phyloP scores from a whole-genome alignment of 2,797 vertebrate genomes.

The Pogonophryne albipinna region DNA sequence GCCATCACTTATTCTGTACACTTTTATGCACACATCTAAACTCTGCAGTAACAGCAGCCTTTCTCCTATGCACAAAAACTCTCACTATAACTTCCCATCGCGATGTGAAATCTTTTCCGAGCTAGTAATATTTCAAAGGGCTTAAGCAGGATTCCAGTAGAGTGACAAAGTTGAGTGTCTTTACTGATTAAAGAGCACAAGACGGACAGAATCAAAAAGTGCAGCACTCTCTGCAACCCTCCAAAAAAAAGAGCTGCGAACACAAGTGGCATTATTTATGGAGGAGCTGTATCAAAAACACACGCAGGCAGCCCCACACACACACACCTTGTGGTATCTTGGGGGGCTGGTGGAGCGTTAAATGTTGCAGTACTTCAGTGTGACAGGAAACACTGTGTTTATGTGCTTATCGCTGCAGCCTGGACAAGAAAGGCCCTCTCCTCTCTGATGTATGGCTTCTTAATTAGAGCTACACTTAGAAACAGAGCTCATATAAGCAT shows the following conservation, averaged over 20 bases:
- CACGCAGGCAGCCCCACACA: constrained; percentile 32
- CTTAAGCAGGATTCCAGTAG: constrained; percentile 8
- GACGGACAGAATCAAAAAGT: constrained; percentile 2
- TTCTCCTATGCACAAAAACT: neutral
- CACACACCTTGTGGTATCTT: constrained; percentile 43
- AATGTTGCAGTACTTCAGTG: constrained; percentile 71
- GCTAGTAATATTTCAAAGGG: constrained; percentile 24
- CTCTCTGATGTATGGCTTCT: constrained; percentile 61
- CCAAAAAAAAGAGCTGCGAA: constrained; percentile 12
- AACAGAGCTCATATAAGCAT: constrained; percentile 18
- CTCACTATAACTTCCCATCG: neutral
- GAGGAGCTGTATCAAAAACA: constrained; percentile 40
- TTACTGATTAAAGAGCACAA: constrained; percentile 36
- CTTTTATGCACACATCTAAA: too few species aligned
- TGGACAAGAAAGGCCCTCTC: constrained; percentile 36
- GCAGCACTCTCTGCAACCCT: neutral
- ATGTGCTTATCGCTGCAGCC: constrained; percentile 61
- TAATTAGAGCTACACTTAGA: constrained; percentile 58
- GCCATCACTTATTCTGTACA: neutral
- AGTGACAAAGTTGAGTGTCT: neutral
- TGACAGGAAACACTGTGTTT: constrained; percentile 67
- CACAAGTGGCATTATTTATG: constrained; percentile 47
- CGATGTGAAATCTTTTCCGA: constrained; percentile 15
- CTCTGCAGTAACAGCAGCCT: too few species aligned
- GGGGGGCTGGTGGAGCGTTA: constrained; percentile 54